Evolutionary conservation across 2,888 invertebrate genomes (phyloP).

Genomic region (Himalopsyche anomala): DNA sequence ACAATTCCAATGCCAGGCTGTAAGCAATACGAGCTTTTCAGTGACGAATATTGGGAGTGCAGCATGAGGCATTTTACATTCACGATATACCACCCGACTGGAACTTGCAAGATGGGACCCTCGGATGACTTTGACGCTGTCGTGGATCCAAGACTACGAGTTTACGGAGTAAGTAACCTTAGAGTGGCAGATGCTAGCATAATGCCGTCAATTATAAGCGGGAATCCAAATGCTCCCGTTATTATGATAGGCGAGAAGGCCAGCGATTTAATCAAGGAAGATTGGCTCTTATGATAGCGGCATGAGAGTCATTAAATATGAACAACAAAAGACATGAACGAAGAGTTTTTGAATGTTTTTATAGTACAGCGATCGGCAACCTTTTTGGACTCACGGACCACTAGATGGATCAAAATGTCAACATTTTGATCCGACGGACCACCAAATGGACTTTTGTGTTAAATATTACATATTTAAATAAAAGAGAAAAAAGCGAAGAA

Average conservation of each 20-base stretch:
- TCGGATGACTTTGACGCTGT: slow-evolving; percentile 85
- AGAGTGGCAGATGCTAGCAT: slow-evolving; percentile 91
- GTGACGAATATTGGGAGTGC: slow-evolving; percentile 93
- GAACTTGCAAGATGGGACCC: slow-evolving; percentile 93
- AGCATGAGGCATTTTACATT: slow-evolving; percentile 87
- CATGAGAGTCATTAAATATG: not conserved
- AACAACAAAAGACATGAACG: too few species aligned
- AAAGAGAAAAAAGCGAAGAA: too few species aligned
- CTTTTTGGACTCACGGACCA: too few species aligned
- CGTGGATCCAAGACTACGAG: slow-evolving; percentile 86
- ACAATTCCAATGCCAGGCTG: slow-evolving; percentile 90
- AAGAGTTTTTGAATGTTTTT: too few species aligned
- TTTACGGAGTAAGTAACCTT: slow-evolving; percentile 86
- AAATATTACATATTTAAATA: too few species aligned
- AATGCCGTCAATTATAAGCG: slow-evolving; percentile 92
- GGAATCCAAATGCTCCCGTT: slow-evolving; percentile 92
- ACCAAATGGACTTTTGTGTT: too few species aligned
- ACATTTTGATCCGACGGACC: too few species aligned
- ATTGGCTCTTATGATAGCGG: slow-evolving; percentile 79
- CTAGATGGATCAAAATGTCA: too few species aligned
- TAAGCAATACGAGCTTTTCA: slow-evolving; percentile 82
- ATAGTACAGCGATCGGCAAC: too few species aligned
- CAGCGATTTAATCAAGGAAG: slow-evolving; percentile 92
- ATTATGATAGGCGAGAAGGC: slow-evolving; percentile 95
- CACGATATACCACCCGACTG: slow-evolving; percentile 91